phyloP scores from a whole-genome alignment of 1,140 invertebrate genomes.

The Paracyclopina nana region DNA sequence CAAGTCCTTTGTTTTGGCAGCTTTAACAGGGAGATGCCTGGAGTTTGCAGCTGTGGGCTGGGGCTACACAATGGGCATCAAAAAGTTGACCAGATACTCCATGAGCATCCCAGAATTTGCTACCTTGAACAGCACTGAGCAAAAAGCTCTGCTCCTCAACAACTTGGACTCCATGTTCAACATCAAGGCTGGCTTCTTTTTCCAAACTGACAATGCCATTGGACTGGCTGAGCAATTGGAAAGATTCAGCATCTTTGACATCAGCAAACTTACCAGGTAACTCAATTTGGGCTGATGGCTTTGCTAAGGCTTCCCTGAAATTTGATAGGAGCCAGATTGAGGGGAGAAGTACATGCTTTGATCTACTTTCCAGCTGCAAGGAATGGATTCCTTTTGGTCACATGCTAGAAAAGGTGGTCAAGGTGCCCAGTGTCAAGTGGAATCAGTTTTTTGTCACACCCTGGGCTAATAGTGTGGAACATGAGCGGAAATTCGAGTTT shows the following conservation, averaged over 20 bases:
- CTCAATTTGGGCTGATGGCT: too few relatives aligned
- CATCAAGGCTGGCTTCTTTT: neutral
- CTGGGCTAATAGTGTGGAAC: neutral
- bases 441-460: slow-evolving; percentile 1
- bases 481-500: neutral
- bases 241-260: neutral
- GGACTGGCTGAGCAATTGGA: neutral
- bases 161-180: slow-evolving; percentile 2
- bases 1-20: neutral
- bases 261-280: neutral
- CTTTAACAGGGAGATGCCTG: neutral
- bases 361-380: too few relatives aligned
- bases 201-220: neutral
- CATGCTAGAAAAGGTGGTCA: too few relatives aligned
- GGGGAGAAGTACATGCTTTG: too few relatives aligned
- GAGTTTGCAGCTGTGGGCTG: neutral
- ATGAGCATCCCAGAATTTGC: neutral
- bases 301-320: too few relatives aligned
- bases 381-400: too few relatives aligned
- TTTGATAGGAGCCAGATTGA: too few relatives aligned
- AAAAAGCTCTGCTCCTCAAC: neutral
- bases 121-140: neutral
- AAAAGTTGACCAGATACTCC: neutral
- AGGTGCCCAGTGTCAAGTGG: too few relatives aligned
- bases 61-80: neutral